Percentiles rank a stretch among this genome's conserved stretches.
phyloP scores from a whole-genome alignment of 2,113 vertebrate species.

The Nesogale talazaci region DNA sequence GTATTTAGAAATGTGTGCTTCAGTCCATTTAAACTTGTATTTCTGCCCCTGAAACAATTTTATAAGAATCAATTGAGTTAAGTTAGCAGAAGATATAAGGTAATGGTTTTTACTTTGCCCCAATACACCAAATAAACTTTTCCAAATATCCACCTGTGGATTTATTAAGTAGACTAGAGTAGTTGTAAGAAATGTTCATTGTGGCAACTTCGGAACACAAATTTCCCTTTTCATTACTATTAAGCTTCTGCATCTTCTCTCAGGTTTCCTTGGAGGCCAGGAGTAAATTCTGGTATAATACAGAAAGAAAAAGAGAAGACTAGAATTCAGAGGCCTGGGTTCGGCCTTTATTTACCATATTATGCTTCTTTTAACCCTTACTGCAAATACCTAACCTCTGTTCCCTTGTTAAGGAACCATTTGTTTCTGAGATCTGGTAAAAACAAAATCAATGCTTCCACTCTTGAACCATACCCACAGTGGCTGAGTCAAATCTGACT shows the following conservation, averaged over 20 bases:
- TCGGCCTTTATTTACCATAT: conserved; percentile 56
- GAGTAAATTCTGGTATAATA: conserved; percentile 23
- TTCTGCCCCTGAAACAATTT: neutral
- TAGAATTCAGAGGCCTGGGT: neutral
- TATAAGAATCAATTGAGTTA: conserved; percentile 23
- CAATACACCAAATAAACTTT: neutral
- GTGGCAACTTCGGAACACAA: neutral
- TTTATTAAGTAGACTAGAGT: conserved; percentile 19
- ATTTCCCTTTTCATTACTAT: conserved; percentile 25
- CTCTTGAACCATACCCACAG: neutral
- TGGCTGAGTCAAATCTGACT: neutral
- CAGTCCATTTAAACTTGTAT: conserved; percentile 7
- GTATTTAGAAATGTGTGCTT: conserved; percentile 25
- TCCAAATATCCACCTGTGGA: conserved; percentile 17
- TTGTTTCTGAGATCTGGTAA: neutral
- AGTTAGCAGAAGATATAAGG: neutral
- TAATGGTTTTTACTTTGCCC: conserved; percentile 19
- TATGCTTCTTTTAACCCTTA: conserved; percentile 29
- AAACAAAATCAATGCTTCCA: conserved; percentile 3
- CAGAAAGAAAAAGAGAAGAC: conserved; percentile 20
- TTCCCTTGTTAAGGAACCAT: conserved; percentile 58
- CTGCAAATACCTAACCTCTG: conserved; percentile 53
- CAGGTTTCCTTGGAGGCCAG: conserved; percentile 40
- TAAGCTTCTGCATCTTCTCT: neutral
- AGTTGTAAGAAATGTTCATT: neutral